A percentile compares a stretch with the other conserved stretches of the same genome.
Conservation (phyloP, 2,113 vertebrate genomes). For the Trochalopteron elliotii region DNA sequence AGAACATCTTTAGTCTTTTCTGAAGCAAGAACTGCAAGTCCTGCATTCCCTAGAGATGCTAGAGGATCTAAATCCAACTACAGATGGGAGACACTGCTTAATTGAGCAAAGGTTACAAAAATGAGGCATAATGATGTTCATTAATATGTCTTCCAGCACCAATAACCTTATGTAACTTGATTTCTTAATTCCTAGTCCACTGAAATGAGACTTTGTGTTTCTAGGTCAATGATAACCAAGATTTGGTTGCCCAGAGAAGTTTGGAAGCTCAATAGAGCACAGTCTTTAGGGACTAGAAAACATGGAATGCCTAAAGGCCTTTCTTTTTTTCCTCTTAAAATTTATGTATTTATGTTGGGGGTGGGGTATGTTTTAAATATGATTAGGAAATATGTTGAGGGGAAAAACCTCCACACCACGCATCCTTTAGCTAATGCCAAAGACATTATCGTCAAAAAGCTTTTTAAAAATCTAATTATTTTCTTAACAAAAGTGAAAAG, state of each 20-base stretch:
- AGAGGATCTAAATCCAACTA: not conserved
- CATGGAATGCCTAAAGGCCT: not conserved
- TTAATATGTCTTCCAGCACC: slow-evolving; percentile 3
- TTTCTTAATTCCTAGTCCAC: not conserved
- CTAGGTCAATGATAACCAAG: slow-evolving; percentile 29
- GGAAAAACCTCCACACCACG: rapidly evolving
- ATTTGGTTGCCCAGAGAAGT: not conserved
- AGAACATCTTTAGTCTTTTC: not conserved
- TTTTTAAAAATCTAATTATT: not conserved
- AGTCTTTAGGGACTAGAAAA: not conserved
- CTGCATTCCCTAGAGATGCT: not conserved
- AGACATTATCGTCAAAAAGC: not conserved
- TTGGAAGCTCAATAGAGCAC: not conserved
- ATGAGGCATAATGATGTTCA: not conserved
- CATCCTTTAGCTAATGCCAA: not conserved
- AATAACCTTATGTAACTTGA: slow-evolving; percentile 20
- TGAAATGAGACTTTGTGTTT: slow-evolving; percentile 36
- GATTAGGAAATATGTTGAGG: not conserved
- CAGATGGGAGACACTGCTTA: not conserved
- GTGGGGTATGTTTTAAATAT: not conserved
- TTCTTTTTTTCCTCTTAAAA: not conserved
- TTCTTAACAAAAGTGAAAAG: not conserved
- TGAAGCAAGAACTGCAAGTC: not conserved
- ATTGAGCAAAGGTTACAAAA: slow-evolving; percentile 18
- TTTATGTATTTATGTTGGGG: not conserved